Percentiles rank a stretch among this genome's conserved stretches.
Evolutionary conservation across 1,140 invertebrate species (phyloP).

Genomic region (Lucilia cuprina): DNA sequence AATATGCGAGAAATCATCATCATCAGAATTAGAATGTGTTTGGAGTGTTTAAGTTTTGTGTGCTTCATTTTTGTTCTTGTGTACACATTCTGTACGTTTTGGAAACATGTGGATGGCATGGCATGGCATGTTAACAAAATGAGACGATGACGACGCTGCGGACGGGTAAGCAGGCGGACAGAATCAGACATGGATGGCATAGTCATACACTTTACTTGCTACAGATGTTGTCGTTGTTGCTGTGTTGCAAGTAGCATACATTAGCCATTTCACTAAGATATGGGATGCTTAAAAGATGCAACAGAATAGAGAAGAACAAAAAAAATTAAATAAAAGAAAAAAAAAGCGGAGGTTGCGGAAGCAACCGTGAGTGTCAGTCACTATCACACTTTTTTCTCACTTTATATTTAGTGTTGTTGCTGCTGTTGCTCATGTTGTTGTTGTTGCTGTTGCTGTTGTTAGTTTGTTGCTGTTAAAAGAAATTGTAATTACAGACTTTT

Average conservation of each 20-base stretch:
- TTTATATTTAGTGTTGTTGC: slow-evolving; percentile 12
- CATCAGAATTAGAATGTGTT: slow-evolving; percentile 34
- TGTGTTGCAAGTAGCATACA: slow-evolving; percentile 24
- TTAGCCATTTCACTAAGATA: slow-evolving; percentile 23
- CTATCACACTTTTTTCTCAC: slow-evolving; percentile 35
- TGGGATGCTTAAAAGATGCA: slow-evolving; percentile 27
- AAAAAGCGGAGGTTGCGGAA: slow-evolving; percentile 28
- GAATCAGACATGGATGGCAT: neutral
- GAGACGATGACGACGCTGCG: neutral
- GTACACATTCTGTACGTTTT: neutral
- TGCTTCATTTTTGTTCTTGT: neutral
- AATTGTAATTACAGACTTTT: slow-evolving; percentile 62
- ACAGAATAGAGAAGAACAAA: neutral
- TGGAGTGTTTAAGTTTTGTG: slow-evolving; percentile 22
- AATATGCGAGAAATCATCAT: slow-evolving; percentile 31
- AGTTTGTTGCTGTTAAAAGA: slow-evolving; percentile 43
- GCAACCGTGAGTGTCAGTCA: slow-evolving; percentile 36
- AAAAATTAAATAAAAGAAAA: neutral
- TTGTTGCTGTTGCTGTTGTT: slow-evolving; percentile 27
- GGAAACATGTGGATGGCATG: neutral
- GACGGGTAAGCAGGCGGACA: slow-evolving; percentile 23
- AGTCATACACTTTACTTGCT: neutral
- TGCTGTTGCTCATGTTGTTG: neutral
- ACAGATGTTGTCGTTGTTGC: neutral
- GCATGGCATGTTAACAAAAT: neutral